These are phyloP conservation scores for Melopsittacus undulatus DNA, from an alignment of 2,797 vertebrate species.

Conservation along the genomic window DNA sequence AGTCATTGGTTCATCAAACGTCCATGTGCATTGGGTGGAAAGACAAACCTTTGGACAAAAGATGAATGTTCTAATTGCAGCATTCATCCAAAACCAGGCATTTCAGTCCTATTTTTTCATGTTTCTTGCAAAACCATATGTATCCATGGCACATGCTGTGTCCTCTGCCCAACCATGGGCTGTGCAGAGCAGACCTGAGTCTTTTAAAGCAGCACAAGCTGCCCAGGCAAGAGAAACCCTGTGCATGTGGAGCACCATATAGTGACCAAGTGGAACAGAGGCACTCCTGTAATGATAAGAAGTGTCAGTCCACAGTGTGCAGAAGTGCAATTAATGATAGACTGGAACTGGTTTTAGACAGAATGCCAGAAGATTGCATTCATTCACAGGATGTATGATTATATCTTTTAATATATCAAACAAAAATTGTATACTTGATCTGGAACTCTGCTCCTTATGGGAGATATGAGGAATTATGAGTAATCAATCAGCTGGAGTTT, in stretches of 20 bases:
- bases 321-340: not conserved
- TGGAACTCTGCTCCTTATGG: not conserved
- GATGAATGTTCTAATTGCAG: too few species aligned
- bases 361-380: not conserved
- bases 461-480: constrained; percentile 14
- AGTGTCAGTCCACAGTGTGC: not conserved
- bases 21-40: fast-evolving
- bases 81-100: fast-evolving
- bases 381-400: not conserved
- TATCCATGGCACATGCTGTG: fast-evolving
- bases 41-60: not conserved
- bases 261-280: not conserved
- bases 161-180: not conserved
- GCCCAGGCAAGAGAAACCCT: not conserved
- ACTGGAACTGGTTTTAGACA: not conserved
- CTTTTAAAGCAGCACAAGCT: not conserved
- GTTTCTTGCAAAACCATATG: fast-evolving
- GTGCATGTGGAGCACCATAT: not conserved
- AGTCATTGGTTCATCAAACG: not conserved
- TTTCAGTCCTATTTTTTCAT: fast-evolving
- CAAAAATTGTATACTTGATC: constrained; percentile 2
- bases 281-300: not conserved
- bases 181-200: not conserved
- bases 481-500: not conserved
- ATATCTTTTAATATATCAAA: not conserved